Conservation (phyloP, 2,113 vertebrate species). For the Micromys minutus region DNA sequence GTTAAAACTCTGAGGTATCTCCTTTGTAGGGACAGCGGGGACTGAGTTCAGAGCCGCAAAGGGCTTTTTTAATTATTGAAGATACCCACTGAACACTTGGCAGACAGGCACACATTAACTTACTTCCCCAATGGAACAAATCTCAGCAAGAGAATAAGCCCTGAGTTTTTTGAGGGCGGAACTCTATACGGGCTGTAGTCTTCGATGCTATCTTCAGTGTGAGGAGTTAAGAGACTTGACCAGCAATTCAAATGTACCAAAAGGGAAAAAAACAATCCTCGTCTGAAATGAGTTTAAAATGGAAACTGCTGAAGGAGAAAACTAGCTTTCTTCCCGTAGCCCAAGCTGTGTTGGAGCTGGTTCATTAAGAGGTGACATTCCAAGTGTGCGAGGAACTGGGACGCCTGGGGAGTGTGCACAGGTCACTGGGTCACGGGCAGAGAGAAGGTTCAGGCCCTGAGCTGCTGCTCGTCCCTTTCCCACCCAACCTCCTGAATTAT, state of each 20-base stretch:
- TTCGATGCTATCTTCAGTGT: background rate
- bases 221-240: background rate
- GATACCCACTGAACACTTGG: conserved; percentile 2
- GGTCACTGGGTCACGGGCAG: background rate
- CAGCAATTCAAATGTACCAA: conserved; percentile 18
- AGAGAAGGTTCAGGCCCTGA: background rate
- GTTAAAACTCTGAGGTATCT: conserved; percentile 56
- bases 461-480: no score
- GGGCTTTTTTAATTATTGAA: conserved; percentile 56
- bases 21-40: conserved; percentile 37
- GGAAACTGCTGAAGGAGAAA: conserved; percentile 18
- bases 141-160: background rate
- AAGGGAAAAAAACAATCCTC: background rate
- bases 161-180: background rate
- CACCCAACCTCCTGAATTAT: background rate
- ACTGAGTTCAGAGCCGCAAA: conserved; percentile 47
- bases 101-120: background rate
- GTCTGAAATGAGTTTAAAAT: conserved; percentile 13
- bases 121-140: background rate
- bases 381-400: background rate
- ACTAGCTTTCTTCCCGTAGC: background rate
- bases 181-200: background rate
- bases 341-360: background rate
- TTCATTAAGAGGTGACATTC: background rate
- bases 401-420: background rate